phyloP scores from a whole-genome alignment of 2,113 vertebrate genomes.

The Pithys albifrons region DNA sequence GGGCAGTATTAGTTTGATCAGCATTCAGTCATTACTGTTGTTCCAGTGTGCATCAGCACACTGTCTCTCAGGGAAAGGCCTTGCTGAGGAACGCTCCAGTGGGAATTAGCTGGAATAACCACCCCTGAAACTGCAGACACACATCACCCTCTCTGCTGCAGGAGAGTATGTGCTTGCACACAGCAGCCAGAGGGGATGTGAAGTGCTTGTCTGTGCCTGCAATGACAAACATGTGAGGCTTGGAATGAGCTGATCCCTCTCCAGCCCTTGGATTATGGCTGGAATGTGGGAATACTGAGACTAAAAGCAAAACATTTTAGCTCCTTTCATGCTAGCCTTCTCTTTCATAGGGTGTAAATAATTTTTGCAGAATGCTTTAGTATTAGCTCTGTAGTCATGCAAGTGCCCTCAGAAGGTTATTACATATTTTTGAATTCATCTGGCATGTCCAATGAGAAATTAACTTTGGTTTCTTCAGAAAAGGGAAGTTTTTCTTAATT shows the following conservation, averaged over 20 bases:
- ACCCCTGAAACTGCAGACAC: neutral
- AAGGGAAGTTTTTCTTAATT: neutral
- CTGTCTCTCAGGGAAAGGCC: neutral
- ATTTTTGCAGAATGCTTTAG: neutral
- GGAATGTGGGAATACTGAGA: neutral
- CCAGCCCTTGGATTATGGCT: neutral
- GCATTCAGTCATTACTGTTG: neutral
- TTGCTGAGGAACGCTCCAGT: neutral
- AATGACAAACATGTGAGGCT: neutral
- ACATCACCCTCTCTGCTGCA: neutral
- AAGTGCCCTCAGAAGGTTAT: neutral
- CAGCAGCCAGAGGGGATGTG: neutral
- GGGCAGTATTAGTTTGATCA: neutral
- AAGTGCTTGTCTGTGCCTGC: neutral
- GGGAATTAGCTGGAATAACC: neutral
- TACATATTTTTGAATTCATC: neutral
- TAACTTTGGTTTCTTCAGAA: neutral
- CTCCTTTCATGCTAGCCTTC: neutral
- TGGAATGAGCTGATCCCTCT: neutral
- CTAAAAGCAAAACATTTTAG: neutral
- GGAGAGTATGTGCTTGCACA: neutral
- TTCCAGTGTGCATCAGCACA: neutral
- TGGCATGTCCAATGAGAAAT: neutral
- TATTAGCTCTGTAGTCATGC: neutral
- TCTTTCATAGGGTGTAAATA: neutral